Percentiles rank a stretch among this genome's conserved stretches.
These are phyloP conservation scores for Parotocinclus haroldoi DNA, from an alignment of 2,797 vertebrate species.

Conservation along the genomic window DNA sequence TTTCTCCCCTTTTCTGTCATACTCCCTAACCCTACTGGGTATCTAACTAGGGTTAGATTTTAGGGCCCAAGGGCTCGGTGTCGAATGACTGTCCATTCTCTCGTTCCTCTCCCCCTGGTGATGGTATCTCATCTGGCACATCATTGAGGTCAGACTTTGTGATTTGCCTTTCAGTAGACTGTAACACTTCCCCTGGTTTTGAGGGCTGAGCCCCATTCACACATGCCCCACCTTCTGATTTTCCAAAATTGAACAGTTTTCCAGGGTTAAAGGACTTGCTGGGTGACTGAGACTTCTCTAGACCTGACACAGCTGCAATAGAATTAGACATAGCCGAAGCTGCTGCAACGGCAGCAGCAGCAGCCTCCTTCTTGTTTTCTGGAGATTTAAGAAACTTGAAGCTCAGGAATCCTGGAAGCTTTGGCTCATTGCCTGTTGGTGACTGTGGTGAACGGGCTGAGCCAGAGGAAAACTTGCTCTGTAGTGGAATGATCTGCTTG, in stretches of 20 bases:
- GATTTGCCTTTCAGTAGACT: conserved; percentile 65
- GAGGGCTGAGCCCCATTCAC: conserved; percentile 66
- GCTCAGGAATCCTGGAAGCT: conserved; percentile 91
- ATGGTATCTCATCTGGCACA: conserved; percentile 75
- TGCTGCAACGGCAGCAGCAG: conserved; percentile 47
- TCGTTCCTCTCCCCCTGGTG: conserved; percentile 64
- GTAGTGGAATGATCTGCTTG: conserved; percentile 96
- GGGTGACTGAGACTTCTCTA: conserved; percentile 90
- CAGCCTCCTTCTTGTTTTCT: conserved; percentile 81
- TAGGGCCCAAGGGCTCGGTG: conserved; percentile 72
- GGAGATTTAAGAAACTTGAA: conserved; percentile 97
- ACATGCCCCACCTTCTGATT: conserved; percentile 73
- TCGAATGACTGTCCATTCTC: conserved; percentile 74
- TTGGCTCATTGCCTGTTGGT: conserved; percentile 84
- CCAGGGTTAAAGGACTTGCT: conserved; percentile 93
- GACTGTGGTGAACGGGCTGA: conserved; percentile 83
- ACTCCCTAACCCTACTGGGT: conserved; percentile 23
- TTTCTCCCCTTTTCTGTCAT: conserved; percentile 45
- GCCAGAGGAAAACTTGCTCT: conserved; percentile 87
- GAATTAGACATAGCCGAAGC: conserved; percentile 36
- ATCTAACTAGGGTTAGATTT: conserved; percentile 61
- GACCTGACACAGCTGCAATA: conserved; percentile 72
- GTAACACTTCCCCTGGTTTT: conserved; percentile 59
- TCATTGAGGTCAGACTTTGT: conserved; percentile 85
- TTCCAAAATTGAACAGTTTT: conserved; percentile 93